phyloP scores from a whole-genome alignment of 2,888 invertebrate species.

The Flabesymbios commensalis region DNA sequence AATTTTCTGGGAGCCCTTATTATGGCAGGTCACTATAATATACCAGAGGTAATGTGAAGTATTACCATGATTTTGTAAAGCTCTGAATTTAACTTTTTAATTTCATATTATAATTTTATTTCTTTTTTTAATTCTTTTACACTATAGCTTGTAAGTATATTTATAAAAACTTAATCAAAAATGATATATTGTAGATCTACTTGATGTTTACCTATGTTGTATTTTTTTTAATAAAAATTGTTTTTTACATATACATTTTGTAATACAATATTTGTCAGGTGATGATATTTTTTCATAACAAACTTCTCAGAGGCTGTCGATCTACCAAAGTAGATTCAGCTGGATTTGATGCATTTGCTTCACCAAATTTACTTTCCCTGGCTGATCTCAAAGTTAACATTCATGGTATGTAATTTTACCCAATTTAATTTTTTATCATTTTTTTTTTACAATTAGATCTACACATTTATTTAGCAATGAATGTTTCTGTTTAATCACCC shows the following conservation, averaged over 20 bases:
- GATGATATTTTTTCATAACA: slow-evolving; percentile 83
- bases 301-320: slow-evolving; percentile 86
- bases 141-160: no score
- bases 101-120: no score
- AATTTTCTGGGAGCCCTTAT: slow-evolving; percentile 89
- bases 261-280: no score
- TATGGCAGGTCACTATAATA: slow-evolving; percentile 83
- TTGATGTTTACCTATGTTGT: no score
- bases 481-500: no score
- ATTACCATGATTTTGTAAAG: neutral
- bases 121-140: no score
- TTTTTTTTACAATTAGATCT: neutral
- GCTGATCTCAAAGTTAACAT: slow-evolving; percentile 73
- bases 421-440: neutral
- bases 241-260: no score
- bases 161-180: no score
- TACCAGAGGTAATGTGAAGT: slow-evolving; percentile 80
- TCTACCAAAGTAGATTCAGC: slow-evolving; percentile 73
- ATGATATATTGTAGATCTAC: no score
- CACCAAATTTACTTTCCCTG: slow-evolving; percentile 83
- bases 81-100: neutral
- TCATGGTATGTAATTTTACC: slow-evolving; percentile 34
- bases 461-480: neutral
- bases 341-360: slow-evolving; percentile 74
- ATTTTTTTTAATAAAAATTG: no score